Evolutionary conservation across 1,140 invertebrate genomes (phyloP).

Genomic region (Aleiodes sp.): DNA sequence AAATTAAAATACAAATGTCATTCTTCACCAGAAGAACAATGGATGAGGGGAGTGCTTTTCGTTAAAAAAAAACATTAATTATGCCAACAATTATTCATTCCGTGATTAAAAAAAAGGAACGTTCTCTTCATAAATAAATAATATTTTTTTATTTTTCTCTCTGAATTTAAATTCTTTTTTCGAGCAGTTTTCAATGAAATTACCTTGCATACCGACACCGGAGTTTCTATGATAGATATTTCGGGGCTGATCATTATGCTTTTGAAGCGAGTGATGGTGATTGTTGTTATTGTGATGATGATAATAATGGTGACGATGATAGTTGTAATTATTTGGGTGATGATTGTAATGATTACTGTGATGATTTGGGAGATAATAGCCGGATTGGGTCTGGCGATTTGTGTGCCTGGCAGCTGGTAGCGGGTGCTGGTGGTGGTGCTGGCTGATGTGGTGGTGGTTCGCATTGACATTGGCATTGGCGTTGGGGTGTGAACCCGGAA

Average conservation of each 20-base stretch:
- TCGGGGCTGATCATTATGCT: conserved; percentile 70
- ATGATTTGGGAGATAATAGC: conserved; percentile 64
- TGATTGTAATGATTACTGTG: conserved; percentile 65
- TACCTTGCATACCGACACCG: conserved; percentile 74
- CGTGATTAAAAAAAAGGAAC: conserved; percentile 14
- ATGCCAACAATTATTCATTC: conserved; percentile 27
- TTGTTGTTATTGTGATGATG: conserved; percentile 66
- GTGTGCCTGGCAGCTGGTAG: conserved; percentile 63
- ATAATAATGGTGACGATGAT: conserved; percentile 63
- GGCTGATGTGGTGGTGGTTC: conserved; percentile 64
- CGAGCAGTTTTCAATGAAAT: conserved; percentile 45
- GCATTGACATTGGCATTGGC: conserved; percentile 68
- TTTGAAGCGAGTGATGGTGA: conserved; percentile 68
- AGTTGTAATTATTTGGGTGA: conserved; percentile 63
- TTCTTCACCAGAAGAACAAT: not conserved
- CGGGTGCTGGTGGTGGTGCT: conserved; percentile 69
- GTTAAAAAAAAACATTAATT: no score
- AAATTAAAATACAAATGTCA: not conserved
- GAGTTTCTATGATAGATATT: conserved; percentile 72
- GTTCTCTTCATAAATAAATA: not conserved
- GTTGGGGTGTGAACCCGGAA: conserved; percentile 85
- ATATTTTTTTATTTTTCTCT: not conserved
- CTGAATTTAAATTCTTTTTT: conserved; percentile 8
- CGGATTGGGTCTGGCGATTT: conserved; percentile 60
- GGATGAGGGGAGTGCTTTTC: no score